A percentile compares a stretch with the other conserved stretches of the same genome.
Conservation (phyloP, 2,113 vertebrate genomes). For the Forbesichthys papilliferus region DNA sequence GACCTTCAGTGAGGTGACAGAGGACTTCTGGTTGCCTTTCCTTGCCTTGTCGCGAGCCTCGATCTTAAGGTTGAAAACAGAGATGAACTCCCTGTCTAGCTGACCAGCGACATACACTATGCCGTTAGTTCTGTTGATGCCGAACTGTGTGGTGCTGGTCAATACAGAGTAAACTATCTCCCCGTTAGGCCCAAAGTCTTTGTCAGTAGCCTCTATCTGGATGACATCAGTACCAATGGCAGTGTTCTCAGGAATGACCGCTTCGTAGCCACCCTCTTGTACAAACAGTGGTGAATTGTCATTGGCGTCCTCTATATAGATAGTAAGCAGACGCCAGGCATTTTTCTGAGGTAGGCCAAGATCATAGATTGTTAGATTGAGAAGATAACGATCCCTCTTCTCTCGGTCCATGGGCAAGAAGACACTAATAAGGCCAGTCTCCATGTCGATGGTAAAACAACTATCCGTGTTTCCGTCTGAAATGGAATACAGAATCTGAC, state of each 20-base stretch:
- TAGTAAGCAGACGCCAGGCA: conserved; percentile 86
- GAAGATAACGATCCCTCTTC: conserved; percentile 87
- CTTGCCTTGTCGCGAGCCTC: conserved; percentile 91
- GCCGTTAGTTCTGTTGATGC: conserved; percentile 88
- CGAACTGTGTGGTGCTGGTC: conserved; percentile 88
- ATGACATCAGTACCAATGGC: conserved; percentile 89
- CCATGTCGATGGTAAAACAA: conserved; percentile 89
- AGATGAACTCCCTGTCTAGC: conserved; percentile 85
- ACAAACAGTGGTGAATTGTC: conserved; percentile 92
- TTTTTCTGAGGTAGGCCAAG: conserved; percentile 90
- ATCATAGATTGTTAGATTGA: conserved; percentile 94
- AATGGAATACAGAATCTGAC: conserved; percentile 89
- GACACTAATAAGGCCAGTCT: conserved; percentile 85
- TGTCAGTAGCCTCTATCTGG: conserved; percentile 93
- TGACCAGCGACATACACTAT: conserved; percentile 90
- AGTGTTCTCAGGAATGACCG: conserved; percentile 90
- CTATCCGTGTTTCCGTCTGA: conserved; percentile 89
- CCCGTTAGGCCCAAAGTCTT: conserved; percentile 88
- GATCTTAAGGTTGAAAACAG: conserved; percentile 88
- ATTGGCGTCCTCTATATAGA: conserved; percentile 90
- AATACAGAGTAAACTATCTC: conserved; percentile 88
- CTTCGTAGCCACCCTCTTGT: conserved; percentile 82
- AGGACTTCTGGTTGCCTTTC: conserved; percentile 82
- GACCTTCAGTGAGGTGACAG: conserved; percentile 84
- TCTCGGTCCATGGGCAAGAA: conserved; percentile 94